A percentile compares a stretch with the other conserved stretches of the same genome.
phyloP scores from a whole-genome alignment of 2,888 invertebrate genomes.

The Macrophya alboannulata region DNA sequence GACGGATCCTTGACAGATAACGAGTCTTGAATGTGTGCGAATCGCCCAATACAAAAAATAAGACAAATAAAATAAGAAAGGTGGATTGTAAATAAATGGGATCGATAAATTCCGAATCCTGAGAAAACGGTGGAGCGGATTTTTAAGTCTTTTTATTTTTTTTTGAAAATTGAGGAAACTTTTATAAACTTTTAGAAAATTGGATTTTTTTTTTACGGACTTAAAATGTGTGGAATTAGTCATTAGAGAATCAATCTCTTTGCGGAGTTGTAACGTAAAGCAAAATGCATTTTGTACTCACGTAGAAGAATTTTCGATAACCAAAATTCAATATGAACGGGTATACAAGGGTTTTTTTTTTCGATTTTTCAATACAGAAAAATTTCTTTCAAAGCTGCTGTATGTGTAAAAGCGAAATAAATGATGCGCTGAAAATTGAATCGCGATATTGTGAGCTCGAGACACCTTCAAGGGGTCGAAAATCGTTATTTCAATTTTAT shows the following conservation, averaged over 20 bases:
- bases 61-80: background rate
- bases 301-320: background rate
- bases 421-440: background rate
- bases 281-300: background rate
- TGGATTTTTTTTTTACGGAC: background rate
- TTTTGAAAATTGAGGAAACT: background rate
- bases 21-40: background rate
- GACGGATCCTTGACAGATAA: background rate
- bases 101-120: background rate
- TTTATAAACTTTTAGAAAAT: too few relatives aligned
- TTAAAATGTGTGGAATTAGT: background rate
- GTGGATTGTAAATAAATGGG: background rate
- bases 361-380: background rate
- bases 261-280: background rate
- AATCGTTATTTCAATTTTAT: background rate
- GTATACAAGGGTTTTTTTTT: background rate
- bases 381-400: background rate
- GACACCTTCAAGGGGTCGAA: constrained; percentile 4
- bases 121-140: background rate
- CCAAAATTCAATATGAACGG: background rate
- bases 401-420: background rate
- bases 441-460: background rate
- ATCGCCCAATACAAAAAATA: too few relatives aligned
- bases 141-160: background rate
- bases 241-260: too few relatives aligned